Conservation (phyloP, 2,888 invertebrate species). For the Sarcophaga carnaria region DNA sequence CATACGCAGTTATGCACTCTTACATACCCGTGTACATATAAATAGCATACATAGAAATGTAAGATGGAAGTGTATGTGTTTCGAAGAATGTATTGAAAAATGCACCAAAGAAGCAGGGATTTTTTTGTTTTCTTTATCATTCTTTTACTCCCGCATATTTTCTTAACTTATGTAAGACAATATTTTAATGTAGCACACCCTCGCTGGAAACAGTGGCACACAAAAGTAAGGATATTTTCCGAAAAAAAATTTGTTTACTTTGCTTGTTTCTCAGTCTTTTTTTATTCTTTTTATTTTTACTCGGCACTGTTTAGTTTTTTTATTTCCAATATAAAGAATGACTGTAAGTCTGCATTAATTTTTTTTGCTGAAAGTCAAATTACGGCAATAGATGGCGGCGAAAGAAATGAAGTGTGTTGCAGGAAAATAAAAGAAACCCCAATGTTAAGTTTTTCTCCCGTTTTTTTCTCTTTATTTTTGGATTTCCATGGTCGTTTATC, state of each 20-base stretch:
- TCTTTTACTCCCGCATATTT: no score
- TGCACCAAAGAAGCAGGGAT: no score
- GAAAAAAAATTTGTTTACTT: no score
- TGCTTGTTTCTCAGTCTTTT: no score
- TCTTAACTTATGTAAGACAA: no score
- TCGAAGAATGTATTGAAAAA: slow-evolving; percentile 2
- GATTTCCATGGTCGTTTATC: slow-evolving; percentile 18
- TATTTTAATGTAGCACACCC: no score
- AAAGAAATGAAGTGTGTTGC: no score
- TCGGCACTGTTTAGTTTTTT: neutral
- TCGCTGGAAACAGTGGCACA: neutral
- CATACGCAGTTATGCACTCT: no score
- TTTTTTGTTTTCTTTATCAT: no score
- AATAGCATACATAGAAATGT: neutral
- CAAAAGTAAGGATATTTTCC: neutral
- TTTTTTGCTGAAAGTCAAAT: slow-evolving; percentile 1
- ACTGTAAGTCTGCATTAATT: neutral
- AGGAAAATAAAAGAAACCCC: no score
- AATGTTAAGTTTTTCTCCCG: neutral
- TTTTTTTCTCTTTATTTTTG: no score
- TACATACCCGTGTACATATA: neutral
- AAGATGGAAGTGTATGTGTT: neutral
- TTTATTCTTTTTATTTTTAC: no score
- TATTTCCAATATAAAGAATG: neutral
- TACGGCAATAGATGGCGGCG: neutral